Percentiles rank a stretch among this genome's conserved stretches.
These are phyloP conservation scores for Drosophila auraria DNA, from an alignment of 1,140 invertebrate species.

Conservation along the genomic window DNA sequence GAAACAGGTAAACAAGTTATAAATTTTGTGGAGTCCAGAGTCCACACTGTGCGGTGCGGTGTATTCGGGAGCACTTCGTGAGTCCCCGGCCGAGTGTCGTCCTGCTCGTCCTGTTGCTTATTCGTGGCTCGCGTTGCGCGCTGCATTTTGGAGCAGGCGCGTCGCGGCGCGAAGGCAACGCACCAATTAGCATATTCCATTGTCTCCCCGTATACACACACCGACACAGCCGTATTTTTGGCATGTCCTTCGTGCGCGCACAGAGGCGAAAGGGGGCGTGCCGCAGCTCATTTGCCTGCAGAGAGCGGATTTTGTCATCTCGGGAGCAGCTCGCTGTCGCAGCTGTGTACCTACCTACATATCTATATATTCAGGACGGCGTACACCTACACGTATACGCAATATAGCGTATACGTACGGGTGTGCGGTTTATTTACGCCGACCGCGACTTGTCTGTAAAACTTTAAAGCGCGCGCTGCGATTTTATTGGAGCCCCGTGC, in stretches of 20 bases:
- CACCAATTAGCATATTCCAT: slow-evolving; percentile 85
- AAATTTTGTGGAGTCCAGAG: slow-evolving; percentile 54
- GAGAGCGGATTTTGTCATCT: slow-evolving; percentile 56
- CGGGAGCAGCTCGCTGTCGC: neutral
- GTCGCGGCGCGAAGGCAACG: slow-evolving; percentile 72
- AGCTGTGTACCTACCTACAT: slow-evolving; percentile 11
- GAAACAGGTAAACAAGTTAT: slow-evolving; percentile 82
- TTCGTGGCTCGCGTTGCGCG: slow-evolving; percentile 73
- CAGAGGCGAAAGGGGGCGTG: slow-evolving; percentile 68
- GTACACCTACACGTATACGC: slow-evolving; percentile 24
- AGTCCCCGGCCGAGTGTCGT: slow-evolving; percentile 57
- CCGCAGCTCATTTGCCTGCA: slow-evolving; percentile 70
- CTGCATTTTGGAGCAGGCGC: slow-evolving; percentile 78
- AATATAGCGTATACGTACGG: slow-evolving; percentile 41
- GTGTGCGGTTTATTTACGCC: slow-evolving; percentile 71
- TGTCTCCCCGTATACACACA: slow-evolving; percentile 55
- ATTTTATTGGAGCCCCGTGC: slow-evolving; percentile 78
- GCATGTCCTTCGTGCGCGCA: slow-evolving; percentile 63
- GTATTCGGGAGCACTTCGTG: slow-evolving; percentile 31
- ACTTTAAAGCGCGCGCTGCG: slow-evolving; percentile 77
- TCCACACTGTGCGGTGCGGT: neutral
- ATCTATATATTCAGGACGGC: slow-evolving; percentile 1
- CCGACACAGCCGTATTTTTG: slow-evolving; percentile 57
- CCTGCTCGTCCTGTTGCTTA: slow-evolving; percentile 82
- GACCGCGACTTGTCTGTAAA: slow-evolving; percentile 80